Evolutionary conservation across 2,113 vertebrate genomes (phyloP), one percentile per base, ranked within the genome.

Genomic region (Hypomesus transpacificus): DNA sequence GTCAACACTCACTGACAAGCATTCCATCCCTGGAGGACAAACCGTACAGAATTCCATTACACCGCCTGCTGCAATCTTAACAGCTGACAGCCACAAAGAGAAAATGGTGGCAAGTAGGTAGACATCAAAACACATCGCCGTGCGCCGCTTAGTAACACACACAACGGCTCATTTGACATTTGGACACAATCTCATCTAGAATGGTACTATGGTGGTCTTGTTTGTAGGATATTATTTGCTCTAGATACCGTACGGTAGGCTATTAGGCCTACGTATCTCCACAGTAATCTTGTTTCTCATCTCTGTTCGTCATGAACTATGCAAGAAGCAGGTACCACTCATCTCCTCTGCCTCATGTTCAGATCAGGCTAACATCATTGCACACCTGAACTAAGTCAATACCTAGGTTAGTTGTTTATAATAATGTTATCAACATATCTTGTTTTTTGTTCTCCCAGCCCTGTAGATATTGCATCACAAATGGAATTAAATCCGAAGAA

Each of bases 51-150:
- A 65, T 21, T 17, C 20, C 18, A 46, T 18, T 11, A 50, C 63
- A 65, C 63, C 18, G 5, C 18, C 31, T 64, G 17, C n/a, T 64
- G 68, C n/a, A 69, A 54, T 26, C 21, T 68, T 51, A 73, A 21
- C n/a, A 67, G 54, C 9, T 11, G 61, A 65, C 52, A 80, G 68
- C 51, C 20, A 76, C 73, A 80, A 73, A 82, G 74, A 77, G 17
- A 77, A 68, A 14, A 72, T 26, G 66, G 59, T n/a, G 57, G 75
- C 70, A 66, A 17, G 31, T 39, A 20, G 52, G 57, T 16, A 68
- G 24, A 39, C 60, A 75, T 17, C 31, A 34, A 51, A 69, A 63
- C 60, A 56, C 7, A 59, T 18, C 26, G n/a, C 34, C 18, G 17
- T 46, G 51, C 51, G 21, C 51, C 46, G 26, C 14, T 54, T 39